A percentile compares a stretch with the other conserved stretches of the same genome.
Conservation (phyloP, 2,888 invertebrate genomes). For the Acrobasis repandana region DNA sequence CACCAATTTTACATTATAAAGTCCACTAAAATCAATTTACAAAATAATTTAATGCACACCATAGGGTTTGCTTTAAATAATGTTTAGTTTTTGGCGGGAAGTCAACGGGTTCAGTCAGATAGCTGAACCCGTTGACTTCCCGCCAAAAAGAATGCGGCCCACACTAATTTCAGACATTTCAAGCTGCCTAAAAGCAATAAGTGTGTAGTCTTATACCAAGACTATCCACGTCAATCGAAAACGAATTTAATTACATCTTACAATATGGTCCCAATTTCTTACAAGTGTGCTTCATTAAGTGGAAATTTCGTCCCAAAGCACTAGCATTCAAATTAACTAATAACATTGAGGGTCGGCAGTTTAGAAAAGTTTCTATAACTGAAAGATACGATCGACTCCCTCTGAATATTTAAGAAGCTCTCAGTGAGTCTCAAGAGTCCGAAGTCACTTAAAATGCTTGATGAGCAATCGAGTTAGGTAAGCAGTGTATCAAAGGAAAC, state of each 20-base stretch:
- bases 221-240: not conserved
- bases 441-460: conserved; percentile 71
- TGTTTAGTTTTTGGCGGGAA: too few species aligned
- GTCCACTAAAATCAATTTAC: too few species aligned
- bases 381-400: conserved; percentile 65
- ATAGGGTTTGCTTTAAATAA: too few species aligned
- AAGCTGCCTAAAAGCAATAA: too few species aligned
- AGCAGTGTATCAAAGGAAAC: conserved; percentile 35
- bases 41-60: too few species aligned
- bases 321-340: conserved; percentile 48
- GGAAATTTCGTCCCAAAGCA: conserved; percentile 30
- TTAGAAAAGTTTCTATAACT: conserved; percentile 52
- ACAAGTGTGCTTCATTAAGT: conserved; percentile 32
- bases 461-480: conserved; percentile 68
- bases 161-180: too few species aligned
- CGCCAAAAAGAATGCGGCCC: too few species aligned
- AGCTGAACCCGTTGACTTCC: too few species aligned
- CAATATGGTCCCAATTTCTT: conserved; percentile 15
- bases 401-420: conserved; percentile 74
- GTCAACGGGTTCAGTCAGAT: too few species aligned
- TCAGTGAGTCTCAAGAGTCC: conserved; percentile 67
- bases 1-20: too few species aligned
- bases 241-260: not conserved
- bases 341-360: conserved; percentile 40
- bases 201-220: not conserved